phyloP scores from a whole-genome alignment of 2,888 invertebrate genomes.

The Dyspetes luteomarginatus region DNA sequence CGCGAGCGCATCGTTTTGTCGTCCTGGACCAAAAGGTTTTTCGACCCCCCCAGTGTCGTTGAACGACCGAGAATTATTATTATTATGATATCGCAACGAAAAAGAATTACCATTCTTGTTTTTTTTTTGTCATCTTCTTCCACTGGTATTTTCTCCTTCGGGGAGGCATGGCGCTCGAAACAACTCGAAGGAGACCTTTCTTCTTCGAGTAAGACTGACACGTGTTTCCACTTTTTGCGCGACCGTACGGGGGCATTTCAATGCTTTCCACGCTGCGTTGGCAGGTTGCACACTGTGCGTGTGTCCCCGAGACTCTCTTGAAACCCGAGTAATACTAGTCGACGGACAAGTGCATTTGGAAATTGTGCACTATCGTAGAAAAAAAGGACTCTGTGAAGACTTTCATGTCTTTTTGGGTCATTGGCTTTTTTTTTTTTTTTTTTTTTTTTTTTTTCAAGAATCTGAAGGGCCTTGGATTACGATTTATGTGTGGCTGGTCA shows the following conservation, averaged over 20 bases:
- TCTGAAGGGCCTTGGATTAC: too few species aligned
- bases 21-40: slow-evolving; percentile 19
- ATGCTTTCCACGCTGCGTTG: slow-evolving; percentile 48
- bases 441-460: too few species aligned
- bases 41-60: slow-evolving; percentile 37
- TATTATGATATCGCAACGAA: slow-evolving; percentile 8
- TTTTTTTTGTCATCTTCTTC: slow-evolving; percentile 19
- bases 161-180: slow-evolving; percentile 33
- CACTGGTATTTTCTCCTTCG: slow-evolving; percentile 40
- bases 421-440: too few species aligned
- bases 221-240: slow-evolving; percentile 61
- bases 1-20: slow-evolving; percentile 10
- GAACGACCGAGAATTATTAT: not conserved
- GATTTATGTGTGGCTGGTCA: too few species aligned
- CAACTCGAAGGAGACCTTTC: slow-evolving; percentile 26
- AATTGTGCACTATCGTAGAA: slow-evolving; percentile 10
- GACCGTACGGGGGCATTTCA: slow-evolving; percentile 11
- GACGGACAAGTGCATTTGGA: slow-evolving; percentile 44
- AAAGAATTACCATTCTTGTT: not conserved
- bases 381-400: slow-evolving; percentile 32
- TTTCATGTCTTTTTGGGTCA: slow-evolving; percentile 21
- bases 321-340: slow-evolving; percentile 41
- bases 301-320: slow-evolving; percentile 36
- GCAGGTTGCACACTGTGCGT: slow-evolving; percentile 56
- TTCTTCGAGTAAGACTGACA: slow-evolving; percentile 42